Percentiles rank a stretch among this genome's conserved stretches.
phyloP scores from a whole-genome alignment of 2,888 invertebrate genomes.

The Amblyjoppa fuscipennis region DNA sequence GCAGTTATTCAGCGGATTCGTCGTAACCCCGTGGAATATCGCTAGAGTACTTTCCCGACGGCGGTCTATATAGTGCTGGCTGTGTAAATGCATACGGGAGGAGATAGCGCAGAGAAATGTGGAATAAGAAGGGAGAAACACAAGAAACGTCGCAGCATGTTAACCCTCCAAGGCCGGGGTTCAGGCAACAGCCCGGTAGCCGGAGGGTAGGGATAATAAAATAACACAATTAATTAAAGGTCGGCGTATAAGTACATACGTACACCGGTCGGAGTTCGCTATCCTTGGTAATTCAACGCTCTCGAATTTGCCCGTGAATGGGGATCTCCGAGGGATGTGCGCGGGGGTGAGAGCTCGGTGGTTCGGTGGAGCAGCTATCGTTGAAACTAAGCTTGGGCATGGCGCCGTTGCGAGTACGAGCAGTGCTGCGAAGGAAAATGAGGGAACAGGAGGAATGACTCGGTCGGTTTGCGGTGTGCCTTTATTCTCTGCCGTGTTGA shows the following conservation, averaged over 20 bases:
- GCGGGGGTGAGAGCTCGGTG: background rate
- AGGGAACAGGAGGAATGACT: conserved; percentile 28
- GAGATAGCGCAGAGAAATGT: conserved; percentile 15
- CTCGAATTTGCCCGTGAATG: conserved; percentile 54
- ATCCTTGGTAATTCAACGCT: conserved; percentile 48
- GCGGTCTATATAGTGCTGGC: background rate
- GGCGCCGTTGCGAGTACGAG: background rate
- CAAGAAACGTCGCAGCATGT: conserved; percentile 37
- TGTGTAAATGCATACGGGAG: conserved; percentile 26
- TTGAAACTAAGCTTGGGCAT: background rate
- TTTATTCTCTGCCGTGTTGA: conserved; percentile 18
- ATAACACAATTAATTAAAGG: conserved; percentile 63
- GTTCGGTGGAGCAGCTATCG: background rate
- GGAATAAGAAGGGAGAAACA: conserved; percentile 30
- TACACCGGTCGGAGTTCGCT: conserved; percentile 17
- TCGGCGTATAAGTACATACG: conserved; percentile 49
- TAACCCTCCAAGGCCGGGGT: conserved; percentile 24
- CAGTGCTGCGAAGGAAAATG: background rate
- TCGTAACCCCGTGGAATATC: conserved; percentile 28
- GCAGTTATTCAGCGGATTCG: conserved; percentile 41
- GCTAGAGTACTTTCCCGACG: background rate
- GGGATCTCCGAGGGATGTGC: conserved; percentile 6
- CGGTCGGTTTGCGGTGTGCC: conserved; percentile 49
- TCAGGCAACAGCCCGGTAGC: conserved; percentile 11
- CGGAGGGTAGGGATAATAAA: conserved; percentile 42